These are phyloP conservation scores for Pyrocephalus nanus DNA, from an alignment of 2,797 vertebrate species.

Conservation along the genomic window DNA sequence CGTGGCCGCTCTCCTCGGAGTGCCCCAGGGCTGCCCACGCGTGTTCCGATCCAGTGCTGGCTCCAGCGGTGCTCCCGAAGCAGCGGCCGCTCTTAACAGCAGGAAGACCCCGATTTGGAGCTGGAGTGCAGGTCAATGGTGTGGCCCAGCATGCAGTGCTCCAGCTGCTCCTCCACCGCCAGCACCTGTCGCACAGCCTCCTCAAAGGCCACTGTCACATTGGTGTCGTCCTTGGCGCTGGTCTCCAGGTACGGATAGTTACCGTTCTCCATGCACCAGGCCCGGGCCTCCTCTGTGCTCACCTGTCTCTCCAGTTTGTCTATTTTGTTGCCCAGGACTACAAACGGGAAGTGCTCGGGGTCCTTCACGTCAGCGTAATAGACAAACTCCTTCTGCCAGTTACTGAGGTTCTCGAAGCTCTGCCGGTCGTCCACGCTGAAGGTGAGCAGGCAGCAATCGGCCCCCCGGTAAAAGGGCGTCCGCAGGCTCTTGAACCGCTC, in stretches of 20 bases:
- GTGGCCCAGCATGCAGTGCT: constrained; percentile 89
- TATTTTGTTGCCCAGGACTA: constrained; percentile 96
- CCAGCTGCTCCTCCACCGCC: constrained; percentile 90
- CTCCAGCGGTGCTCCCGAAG: not conserved
- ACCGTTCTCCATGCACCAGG: constrained; percentile 93
- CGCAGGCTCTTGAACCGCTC: constrained; percentile 97
- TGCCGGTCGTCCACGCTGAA: constrained; percentile 94
- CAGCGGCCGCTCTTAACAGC: constrained; percentile 80
- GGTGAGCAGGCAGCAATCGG: constrained; percentile 96
- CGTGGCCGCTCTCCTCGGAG: not conserved
- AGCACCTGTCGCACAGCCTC: constrained; percentile 94
- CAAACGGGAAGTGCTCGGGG: constrained; percentile 92
- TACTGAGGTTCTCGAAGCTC: constrained; percentile 94
- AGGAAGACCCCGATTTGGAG: constrained; percentile 85
- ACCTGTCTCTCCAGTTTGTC: constrained; percentile 92
- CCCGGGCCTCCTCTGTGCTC: constrained; percentile 88
- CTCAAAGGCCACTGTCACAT: constrained; percentile 93
- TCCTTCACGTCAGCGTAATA: constrained; percentile 93
- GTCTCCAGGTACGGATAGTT: constrained; percentile 96
- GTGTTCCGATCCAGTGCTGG: not conserved
- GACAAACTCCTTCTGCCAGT: constrained; percentile 98
- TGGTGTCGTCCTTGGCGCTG: constrained; percentile 97
- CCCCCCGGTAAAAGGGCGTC: constrained; percentile 95
- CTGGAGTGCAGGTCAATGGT: constrained; percentile 91
- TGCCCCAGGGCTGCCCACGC: not conserved